These are phyloP conservation scores for Hippopotamus amphibius DNA, from an alignment of 2,113 vertebrate genomes.

Conservation along the genomic window DNA sequence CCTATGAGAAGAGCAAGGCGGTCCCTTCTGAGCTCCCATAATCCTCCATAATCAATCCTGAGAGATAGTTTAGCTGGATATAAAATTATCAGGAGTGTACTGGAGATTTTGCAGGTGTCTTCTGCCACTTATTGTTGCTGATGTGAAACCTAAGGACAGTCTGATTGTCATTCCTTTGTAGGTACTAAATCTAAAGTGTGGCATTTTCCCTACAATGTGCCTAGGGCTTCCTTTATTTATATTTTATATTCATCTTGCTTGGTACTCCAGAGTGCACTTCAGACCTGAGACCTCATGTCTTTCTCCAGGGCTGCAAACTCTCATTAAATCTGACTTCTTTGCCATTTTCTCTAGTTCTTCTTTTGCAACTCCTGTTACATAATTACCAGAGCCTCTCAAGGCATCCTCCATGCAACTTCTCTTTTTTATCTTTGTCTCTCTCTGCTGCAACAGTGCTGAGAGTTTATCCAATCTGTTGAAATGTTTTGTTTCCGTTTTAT, in stretches of 20 bases:
- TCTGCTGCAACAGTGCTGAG: neutral
- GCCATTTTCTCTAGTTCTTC: neutral
- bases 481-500: neutral
- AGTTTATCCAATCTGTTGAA: neutral
- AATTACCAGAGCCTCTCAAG: neutral
- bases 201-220: neutral
- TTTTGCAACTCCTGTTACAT: neutral
- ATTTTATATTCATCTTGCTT: neutral
- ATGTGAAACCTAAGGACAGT: neutral
- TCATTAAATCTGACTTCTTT: neutral
- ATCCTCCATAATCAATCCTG: neutral
- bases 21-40: neutral
- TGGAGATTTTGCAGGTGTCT: neutral
- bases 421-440: neutral
- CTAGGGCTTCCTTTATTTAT: neutral
- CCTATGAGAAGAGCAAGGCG: neutral
- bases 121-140: neutral
- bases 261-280: neutral
- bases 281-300: neutral
- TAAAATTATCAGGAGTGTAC: neutral
- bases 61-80: neutral
- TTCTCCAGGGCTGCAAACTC: neutral
- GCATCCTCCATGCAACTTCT: accelerated
- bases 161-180: neutral
- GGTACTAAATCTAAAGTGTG: neutral